Conservation (phyloP, 2,113 vertebrate genomes). For the Clinocottus analis region DNA sequence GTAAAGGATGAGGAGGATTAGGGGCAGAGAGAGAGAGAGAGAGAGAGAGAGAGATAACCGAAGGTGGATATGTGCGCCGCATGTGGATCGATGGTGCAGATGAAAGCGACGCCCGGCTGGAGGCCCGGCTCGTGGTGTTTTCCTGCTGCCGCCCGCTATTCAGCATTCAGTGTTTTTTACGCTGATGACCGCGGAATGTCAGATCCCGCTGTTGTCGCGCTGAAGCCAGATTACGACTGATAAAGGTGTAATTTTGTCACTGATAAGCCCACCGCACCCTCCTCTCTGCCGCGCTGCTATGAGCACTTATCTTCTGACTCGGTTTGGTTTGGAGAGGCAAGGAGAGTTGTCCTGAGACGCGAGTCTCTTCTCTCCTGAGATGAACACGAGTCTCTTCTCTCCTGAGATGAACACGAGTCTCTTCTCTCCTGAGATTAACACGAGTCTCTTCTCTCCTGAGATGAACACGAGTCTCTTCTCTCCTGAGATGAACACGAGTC, state of each 20-base stretch:
- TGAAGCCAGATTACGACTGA: slow-evolving; percentile 47
- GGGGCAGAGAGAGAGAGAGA: slow-evolving; percentile 8
- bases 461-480: no score
- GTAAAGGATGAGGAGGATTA: slow-evolving; percentile 65
- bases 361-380: slow-evolving; percentile 7
- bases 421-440: slow-evolving; percentile 18
- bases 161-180: slow-evolving; percentile 21
- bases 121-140: slow-evolving; percentile 42
- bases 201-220: slow-evolving; percentile 16
- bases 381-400: slow-evolving; percentile 18
- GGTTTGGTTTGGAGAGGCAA: slow-evolving; percentile 11
- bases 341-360: background rate
- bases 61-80: slow-evolving; percentile 36
- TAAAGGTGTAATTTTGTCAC: slow-evolving; percentile 46
- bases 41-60: slow-evolving; percentile 23
- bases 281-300: slow-evolving; percentile 31
- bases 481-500: no score
- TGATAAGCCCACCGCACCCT: slow-evolving; percentile 27
- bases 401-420: no score
- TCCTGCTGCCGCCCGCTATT: slow-evolving; percentile 48
- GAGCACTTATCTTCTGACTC: slow-evolving; percentile 50
- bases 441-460: background rate
- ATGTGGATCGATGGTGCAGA: slow-evolving; percentile 55
- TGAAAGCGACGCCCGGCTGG: slow-evolving; percentile 39
- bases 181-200: slow-evolving; percentile 44